phyloP scores from a whole-genome alignment of 2,888 invertebrate species.

The Orthosia gothica region DNA sequence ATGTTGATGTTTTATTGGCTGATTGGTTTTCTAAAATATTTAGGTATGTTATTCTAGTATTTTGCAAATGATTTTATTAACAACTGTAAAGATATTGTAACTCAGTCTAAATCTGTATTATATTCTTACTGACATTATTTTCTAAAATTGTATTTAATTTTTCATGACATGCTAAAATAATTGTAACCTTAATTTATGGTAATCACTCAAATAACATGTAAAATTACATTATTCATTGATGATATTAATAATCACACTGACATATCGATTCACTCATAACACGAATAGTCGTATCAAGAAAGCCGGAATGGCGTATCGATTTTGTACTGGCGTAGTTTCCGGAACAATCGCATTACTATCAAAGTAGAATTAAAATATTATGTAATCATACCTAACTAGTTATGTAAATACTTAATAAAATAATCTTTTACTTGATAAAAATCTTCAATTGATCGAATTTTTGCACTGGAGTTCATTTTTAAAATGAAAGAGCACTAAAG shows the following conservation, averaged over 20 bases:
- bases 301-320: conserved; percentile 48
- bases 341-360: conserved; percentile 21
- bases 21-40: background rate
- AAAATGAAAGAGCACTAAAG: no score
- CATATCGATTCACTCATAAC: conserved; percentile 41
- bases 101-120: background rate
- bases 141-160: conserved; percentile 1
- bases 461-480: no score
- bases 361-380: background rate
- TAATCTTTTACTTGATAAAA: no score
- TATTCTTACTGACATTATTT: conserved; percentile 14
- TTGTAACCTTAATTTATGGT: background rate
- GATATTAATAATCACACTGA: conserved; percentile 18
- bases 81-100: background rate
- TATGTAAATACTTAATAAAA: conserved; percentile 23
- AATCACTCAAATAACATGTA: conserved; percentile 6
- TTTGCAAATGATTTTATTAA: background rate
- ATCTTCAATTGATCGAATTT: no score
- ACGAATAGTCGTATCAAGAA: conserved; percentile 34
- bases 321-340: conserved; percentile 21
- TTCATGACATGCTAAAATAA: conserved; percentile 5
- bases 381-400: conserved; percentile 41
- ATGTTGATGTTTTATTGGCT: background rate
- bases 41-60: background rate
- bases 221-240: conserved; percentile 31